A percentile compares a stretch with the other conserved stretches of the same genome.
phyloP scores from a whole-genome alignment of 2,797 vertebrate species.

The Geotrypetes seraphini region DNA sequence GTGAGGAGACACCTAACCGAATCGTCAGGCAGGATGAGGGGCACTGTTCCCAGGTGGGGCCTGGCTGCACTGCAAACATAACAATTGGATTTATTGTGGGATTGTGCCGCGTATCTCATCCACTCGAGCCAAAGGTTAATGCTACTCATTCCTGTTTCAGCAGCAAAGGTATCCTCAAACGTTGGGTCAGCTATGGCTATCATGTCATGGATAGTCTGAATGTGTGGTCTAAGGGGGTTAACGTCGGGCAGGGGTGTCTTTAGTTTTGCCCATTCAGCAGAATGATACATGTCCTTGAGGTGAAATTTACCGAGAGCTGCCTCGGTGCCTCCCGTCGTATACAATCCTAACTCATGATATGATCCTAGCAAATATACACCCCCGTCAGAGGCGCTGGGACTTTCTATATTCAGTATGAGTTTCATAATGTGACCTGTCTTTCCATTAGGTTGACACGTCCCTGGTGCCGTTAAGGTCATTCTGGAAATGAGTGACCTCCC shows the following conservation, averaged over 20 bases:
- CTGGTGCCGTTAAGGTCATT: too few species aligned
- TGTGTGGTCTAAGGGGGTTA: not conserved
- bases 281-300: not conserved
- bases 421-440: not conserved
- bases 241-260: too few species aligned
- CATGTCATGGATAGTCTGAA: not conserved
- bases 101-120: not conserved
- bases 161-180: not conserved
- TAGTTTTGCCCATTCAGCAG: rapidly evolving
- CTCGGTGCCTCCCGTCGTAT: not conserved
- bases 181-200: not conserved
- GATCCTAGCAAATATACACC: not conserved
- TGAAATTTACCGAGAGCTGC: not conserved
- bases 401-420: not conserved
- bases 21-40: not conserved
- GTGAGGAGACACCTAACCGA: not conserved
- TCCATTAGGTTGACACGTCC: too few species aligned
- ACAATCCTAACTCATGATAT: too few species aligned
- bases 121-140: not conserved
- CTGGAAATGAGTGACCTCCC: too few species aligned
- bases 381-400: not conserved
- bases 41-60: not conserved
- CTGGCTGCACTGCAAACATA: not conserved
- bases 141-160: not conserved
- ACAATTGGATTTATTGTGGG: not conserved